Evolutionary conservation across 2,797 vertebrate genomes (phyloP).

Genomic region (Gymnoscopelus braueri): DNA sequence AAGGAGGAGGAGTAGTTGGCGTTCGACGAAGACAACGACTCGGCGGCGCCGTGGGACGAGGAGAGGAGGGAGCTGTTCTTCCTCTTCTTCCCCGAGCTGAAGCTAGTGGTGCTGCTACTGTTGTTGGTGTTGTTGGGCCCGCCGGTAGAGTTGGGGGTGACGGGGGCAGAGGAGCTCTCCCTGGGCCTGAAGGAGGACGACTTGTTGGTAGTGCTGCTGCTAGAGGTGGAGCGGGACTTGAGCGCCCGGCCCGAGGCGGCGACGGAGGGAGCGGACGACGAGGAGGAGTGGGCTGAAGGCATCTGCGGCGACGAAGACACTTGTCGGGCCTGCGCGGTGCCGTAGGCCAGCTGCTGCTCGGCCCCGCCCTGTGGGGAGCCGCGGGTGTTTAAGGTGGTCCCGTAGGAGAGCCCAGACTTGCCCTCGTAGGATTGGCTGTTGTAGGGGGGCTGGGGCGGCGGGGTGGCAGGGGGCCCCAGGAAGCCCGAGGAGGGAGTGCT

Average conservation of each 20-base stretch:
- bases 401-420: conserved; percentile 90
- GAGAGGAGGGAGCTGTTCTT: conserved; percentile 90
- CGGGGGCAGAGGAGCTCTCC: conserved; percentile 78
- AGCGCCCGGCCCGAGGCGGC: conserved; percentile 92
- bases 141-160: conserved; percentile 71
- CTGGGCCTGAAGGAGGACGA: conserved; percentile 80
- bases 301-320: conserved; percentile 96
- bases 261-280: conserved; percentile 85
- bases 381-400: conserved; percentile 93
- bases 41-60: conserved; percentile 84
- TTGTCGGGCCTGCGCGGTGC: conserved; percentile 94
- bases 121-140: conserved; percentile 80
- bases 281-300: conserved; percentile 94
- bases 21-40: conserved; percentile 79
- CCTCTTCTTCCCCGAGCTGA: conserved; percentile 95
- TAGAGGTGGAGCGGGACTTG: conserved; percentile 93
- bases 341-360: conserved; percentile 89
- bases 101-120: conserved; percentile 81
- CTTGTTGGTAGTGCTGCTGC: conserved; percentile 86
- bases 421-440: conserved; percentile 84
- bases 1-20: conserved; percentile 84
- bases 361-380: conserved; percentile 85
- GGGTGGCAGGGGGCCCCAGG: conserved; percentile 80
- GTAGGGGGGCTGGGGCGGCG: conserved; percentile 84
- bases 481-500: conserved; percentile 85